Conservation (phyloP, 2,888 invertebrate genomes). For the Melanostoma scalare region DNA sequence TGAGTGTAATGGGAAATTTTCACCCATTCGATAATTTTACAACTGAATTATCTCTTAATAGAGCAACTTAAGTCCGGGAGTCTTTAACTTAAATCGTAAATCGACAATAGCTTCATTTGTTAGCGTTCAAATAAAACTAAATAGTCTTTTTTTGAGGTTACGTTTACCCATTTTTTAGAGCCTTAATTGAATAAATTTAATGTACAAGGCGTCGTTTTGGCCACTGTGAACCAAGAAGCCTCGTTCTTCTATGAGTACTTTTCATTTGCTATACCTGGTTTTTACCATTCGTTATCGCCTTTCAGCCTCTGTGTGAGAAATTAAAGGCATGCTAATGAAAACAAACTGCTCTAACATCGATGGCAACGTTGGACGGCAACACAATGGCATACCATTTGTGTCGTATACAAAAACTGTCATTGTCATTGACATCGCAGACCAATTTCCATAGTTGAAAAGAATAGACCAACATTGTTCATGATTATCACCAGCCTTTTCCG, state of each 20-base stretch:
- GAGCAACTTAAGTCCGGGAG: conserved; percentile 34
- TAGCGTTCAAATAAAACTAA: too few species aligned
- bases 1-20: conserved; percentile 55
- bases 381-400: conserved; percentile 11
- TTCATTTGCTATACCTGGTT: background rate
- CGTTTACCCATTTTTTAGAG: conserved; percentile 1
- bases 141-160: background rate
- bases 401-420: conserved; percentile 36
- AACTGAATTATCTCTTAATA: conserved; percentile 60
- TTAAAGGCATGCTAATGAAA: conserved; percentile 46
- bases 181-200: too few species aligned
- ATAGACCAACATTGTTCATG: conserved; percentile 29
- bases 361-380: background rate
- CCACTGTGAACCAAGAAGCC: too few species aligned
- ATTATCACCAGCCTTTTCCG: conserved; percentile 35
- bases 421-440: conserved; percentile 22
- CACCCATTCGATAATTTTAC: conserved; percentile 67
- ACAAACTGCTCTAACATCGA: conserved; percentile 19
- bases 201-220: too few species aligned
- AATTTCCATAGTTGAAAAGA: conserved; percentile 1
- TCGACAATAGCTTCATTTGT: conserved; percentile 14
- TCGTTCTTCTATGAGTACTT: too few species aligned
- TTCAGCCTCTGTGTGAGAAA: conserved; percentile 10
- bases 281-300: conserved; percentile 32
- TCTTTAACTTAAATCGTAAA: conserved; percentile 52